Base-by-base conservation (phyloP, 2,797 vertebrate species). In the Kryptolebias ocellatus region DNA sequence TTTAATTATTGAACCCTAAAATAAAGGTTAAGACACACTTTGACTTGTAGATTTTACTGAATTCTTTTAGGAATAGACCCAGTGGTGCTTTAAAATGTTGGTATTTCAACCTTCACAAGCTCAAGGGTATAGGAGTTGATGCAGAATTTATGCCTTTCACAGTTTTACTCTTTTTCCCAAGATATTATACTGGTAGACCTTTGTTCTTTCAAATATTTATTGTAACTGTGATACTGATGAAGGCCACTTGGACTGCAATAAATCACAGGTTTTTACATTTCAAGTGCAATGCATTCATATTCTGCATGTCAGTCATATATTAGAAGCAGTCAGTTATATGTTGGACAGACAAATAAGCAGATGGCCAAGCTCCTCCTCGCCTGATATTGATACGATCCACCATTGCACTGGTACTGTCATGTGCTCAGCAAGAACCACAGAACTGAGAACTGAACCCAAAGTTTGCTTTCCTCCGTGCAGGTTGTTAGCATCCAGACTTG, bases 351-450 rank as follows among this genome's bases (percentile, higher is more conserved):
- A 97, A 92, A 78, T 96, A 95, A 2, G 94, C 92, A 37, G 96
- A 96, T 0, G 96, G 97, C 96, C 96, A 96, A 0, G 79, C 91
- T 0, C 92, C 95, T 79, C 93, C 95, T 18, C 94, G 89, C 90
- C 95, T 95, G 70, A 98, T 96, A 90, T 98, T 97, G 84, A 98
- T 97, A 5, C 95, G 91, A 83, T 98, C 95, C 98, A 79, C 96
- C 72, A 97, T 60, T 0, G 96, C 95, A 2, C 96, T 98, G 76
- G 96, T 97, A 89, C 93, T 96, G 46, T 95, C 95, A 1, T 96
- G 95, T 4, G 96, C 96, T 96, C 97, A 98, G 87, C 96, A 98
- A 51, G 95, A 97, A 2, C 97, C 96, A 6, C 97, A 97, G 91
- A 95, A 96, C 86, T 94, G 95, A 0, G 96, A n/a, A n/a, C n/a